Percentiles rank a stretch among this genome's conserved stretches.
These are phyloP conservation scores for Brachyalestes nurse DNA, from an alignment of 2,797 vertebrate species.

Conservation along the genomic window DNA sequence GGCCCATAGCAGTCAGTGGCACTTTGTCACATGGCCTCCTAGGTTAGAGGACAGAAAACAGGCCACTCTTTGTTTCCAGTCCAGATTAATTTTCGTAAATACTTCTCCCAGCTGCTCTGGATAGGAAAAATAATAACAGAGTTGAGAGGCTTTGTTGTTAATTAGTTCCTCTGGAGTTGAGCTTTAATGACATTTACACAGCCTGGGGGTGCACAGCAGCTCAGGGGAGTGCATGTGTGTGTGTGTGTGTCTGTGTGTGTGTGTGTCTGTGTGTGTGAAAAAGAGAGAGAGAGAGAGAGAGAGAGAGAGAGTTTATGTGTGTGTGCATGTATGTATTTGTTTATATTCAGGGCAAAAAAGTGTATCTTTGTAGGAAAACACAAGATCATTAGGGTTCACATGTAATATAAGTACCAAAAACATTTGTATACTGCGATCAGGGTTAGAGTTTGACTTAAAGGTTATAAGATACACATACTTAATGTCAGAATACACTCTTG, in stretches of 20 bases:
- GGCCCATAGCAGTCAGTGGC: conserved; percentile 21
- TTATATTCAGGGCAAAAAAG: too few relatives aligned
- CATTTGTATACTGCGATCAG: too few relatives aligned
- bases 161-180: conserved; percentile 61
- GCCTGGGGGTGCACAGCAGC: conserved; percentile 43
- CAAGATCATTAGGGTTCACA: too few relatives aligned
- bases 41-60: conserved; percentile 39
- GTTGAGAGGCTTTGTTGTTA: conserved; percentile 58
- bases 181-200: conserved; percentile 58
- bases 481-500: too few relatives aligned
- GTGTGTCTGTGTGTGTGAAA: too few relatives aligned
- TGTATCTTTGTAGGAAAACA: too few relatives aligned
- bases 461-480: too few relatives aligned
- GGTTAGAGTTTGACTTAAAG: too few relatives aligned
- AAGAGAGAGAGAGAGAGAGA: too few relatives aligned
- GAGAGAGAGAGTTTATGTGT: too few relatives aligned
- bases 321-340: too few relatives aligned
- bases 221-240: conserved; percentile 10
- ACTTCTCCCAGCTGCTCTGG: conserved; percentile 50
- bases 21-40: conserved; percentile 23
- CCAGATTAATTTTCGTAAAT: conserved; percentile 50
- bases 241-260: not conserved
- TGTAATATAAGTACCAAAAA: too few relatives aligned
- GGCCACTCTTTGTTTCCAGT: conserved; percentile 41
- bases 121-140: conserved; percentile 51